Evolutionary conservation across 1,140 invertebrate genomes (phyloP), one percentile per base, ranked within the genome.

Genomic region (Rhyzopertha dominica): DNA sequence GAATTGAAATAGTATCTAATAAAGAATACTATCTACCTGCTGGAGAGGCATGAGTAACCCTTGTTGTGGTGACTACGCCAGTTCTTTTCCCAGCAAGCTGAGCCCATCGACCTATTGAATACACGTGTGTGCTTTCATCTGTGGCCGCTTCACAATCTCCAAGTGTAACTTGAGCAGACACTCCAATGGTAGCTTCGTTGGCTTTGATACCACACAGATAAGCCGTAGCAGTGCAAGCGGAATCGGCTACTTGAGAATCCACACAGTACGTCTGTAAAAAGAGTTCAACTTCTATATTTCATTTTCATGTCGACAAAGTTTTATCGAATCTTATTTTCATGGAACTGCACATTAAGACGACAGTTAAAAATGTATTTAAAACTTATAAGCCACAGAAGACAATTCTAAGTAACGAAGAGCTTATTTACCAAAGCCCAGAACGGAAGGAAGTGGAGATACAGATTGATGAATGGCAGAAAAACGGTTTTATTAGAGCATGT

Each of bases 181-280:
- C 74, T 0, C 89, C 89, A 1, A 92, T 71, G 1, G 82, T 85
- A n/a, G 77, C 84, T 29, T 77, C 78, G 58, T 90, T 90, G 1
- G 79, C 80, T 67, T 95, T 95, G 1, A 92, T 81, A 3, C 91
- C 91, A 5, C 76, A 74, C 12, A 93, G 70, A 55, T 87, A 88
- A 0, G 90, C 86, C 0, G 89, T 93, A 0, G 83, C 85, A 1
- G 73, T 73, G 46, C 74, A 75, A 2, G 72, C 71, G 0, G 72
- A 76, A 43, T 94, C 90, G 0, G 90, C 76, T 0, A 84, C 80
- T 73, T 90, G 86, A 17, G 75, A 75, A 65, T 92, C 81, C 10
- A 87, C 75, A 59, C 82, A 88, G 63, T 92, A 93, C 0, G 89
- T 92, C 84, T 89, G 61, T 9, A 73, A 72, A 23, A 35, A 22